Conservation (phyloP, 2,888 invertebrate species). For the Ochropleura plecta region DNA sequence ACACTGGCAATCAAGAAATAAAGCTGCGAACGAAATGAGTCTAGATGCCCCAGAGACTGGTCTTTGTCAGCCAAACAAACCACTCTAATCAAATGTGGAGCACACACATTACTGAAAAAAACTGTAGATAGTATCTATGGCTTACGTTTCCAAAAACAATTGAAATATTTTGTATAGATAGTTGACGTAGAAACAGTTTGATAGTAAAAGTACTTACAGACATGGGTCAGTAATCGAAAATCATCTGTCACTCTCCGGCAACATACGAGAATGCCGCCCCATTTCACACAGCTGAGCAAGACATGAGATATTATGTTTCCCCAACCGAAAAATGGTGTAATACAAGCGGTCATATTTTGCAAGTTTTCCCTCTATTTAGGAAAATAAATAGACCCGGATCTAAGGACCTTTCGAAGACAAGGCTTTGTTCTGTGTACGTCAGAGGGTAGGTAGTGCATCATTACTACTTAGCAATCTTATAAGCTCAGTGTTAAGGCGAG, state of each 20-base stretch:
- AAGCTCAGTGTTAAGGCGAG: slow-evolving; percentile 7
- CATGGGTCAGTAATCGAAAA: slow-evolving; percentile 48
- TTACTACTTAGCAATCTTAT: slow-evolving; percentile 17
- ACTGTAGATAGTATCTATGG: not conserved
- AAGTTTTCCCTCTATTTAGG: slow-evolving; percentile 17
- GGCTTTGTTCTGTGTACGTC: slow-evolving; percentile 2
- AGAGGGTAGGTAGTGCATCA: not conserved
- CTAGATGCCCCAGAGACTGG: slow-evolving; percentile 27
- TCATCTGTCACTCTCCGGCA: slow-evolving; percentile 52
- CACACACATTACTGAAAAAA: not conserved
- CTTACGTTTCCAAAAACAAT: slow-evolving; percentile 11
- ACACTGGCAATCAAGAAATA: slow-evolving; percentile 14
- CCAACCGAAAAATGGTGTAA: slow-evolving; percentile 36
- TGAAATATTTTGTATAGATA: slow-evolving; percentile 26
- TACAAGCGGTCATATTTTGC: slow-evolving; percentile 34
- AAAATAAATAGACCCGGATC: slow-evolving; percentile 27
- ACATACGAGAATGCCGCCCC: slow-evolving; percentile 42
- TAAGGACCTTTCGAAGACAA: not conserved
- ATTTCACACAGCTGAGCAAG: slow-evolving; percentile 57
- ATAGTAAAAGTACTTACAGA: slow-evolving; percentile 35
- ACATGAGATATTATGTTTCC: slow-evolving; percentile 55
- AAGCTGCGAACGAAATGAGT: slow-evolving; percentile 21
- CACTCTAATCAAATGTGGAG: slow-evolving; percentile 29
- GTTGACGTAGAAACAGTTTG: slow-evolving; percentile 20
- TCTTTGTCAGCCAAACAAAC: slow-evolving; percentile 28